Evolutionary conservation across 1,140 invertebrate genomes (phyloP).

Genomic region (Heliconius congener): DNA sequence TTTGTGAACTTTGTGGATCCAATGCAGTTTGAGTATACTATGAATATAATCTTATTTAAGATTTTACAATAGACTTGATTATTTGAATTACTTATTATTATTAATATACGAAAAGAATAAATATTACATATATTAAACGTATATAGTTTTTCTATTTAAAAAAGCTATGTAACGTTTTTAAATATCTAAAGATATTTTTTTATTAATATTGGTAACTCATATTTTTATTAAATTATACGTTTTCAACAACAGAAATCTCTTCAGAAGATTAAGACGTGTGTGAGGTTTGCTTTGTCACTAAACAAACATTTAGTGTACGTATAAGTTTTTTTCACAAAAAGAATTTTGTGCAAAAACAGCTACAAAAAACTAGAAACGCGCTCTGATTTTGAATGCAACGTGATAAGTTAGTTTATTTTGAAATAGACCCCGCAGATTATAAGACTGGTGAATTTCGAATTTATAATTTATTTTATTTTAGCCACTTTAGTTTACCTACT

Average conservation of each 20-base stretch:
- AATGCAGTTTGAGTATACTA: background rate
- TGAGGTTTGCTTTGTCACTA: slow-evolving; percentile 68
- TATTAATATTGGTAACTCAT: background rate
- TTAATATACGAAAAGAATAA: too few relatives aligned
- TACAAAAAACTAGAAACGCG: slow-evolving; percentile 66
- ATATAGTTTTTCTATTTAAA: too few relatives aligned
- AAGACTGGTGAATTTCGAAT: background rate
- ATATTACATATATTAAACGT: too few relatives aligned
- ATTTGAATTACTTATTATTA: background rate
- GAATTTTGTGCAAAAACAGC: slow-evolving; percentile 69
- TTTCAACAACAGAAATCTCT: slow-evolving; percentile 29
- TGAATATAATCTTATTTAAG: background rate
- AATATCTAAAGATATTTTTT: background rate
- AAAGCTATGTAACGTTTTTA: too few relatives aligned
- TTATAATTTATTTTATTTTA: background rate
- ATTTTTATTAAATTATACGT: slow-evolving; percentile 19
- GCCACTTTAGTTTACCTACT: too few relatives aligned
- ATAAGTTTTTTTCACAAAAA: slow-evolving; percentile 57
- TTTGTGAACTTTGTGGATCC: background rate
- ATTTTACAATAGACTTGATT: background rate
- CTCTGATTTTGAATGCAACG: slow-evolving; percentile 57
- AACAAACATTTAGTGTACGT: slow-evolving; percentile 63
- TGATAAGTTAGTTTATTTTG: slow-evolving; percentile 78
- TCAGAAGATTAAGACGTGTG: slow-evolving; percentile 48
- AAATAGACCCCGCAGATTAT: slow-evolving; percentile 47